Percentiles rank a stretch among this genome's conserved stretches.
Evolutionary conservation across 2,888 invertebrate genomes (phyloP).

Genomic region (Formica aserva): DNA sequence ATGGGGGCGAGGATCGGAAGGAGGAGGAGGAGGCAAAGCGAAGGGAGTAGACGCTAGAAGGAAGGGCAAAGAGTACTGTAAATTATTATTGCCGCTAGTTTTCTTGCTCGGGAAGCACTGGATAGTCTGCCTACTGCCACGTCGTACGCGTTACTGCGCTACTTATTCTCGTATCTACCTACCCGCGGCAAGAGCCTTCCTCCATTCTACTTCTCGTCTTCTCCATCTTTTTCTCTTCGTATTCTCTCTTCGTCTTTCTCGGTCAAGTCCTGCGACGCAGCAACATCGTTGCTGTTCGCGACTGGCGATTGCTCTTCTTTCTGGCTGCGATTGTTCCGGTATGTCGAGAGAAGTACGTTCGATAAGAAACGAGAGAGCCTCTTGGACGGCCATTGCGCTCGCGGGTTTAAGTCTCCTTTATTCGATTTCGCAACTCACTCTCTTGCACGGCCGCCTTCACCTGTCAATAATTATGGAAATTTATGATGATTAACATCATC

Average conservation of each 20-base stretch:
- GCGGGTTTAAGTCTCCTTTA: background rate
- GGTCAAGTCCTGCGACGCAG: background rate
- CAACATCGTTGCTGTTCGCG: slow-evolving; percentile 38
- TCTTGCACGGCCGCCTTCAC: background rate
- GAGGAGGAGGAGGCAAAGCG: slow-evolving; percentile 25
- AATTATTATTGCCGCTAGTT: slow-evolving; percentile 78
- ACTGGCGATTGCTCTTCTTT: slow-evolving; percentile 29
- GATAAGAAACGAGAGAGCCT: slow-evolving; percentile 15
- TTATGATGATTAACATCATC: background rate
- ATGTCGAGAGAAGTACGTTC: slow-evolving; percentile 14
- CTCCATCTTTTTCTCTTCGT: slow-evolving; percentile 18
- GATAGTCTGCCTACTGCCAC: slow-evolving; percentile 62
- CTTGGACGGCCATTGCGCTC: background rate
- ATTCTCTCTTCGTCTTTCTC: slow-evolving; percentile 19
- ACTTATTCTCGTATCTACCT: slow-evolving; percentile 61
- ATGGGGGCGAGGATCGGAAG: slow-evolving; percentile 24
- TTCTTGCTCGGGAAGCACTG: slow-evolving; percentile 67
- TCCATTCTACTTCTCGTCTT: background rate
- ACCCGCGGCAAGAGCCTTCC: slow-evolving; percentile 54
- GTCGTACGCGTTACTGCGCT: slow-evolving; percentile 69
- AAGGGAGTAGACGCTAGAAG: slow-evolving; percentile 28
- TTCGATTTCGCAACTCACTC: slow-evolving; percentile 2
- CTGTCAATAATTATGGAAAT: background rate
- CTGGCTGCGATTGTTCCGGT: slow-evolving; percentile 31
- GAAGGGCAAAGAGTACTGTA: slow-evolving; percentile 67